A percentile compares a stretch with the other conserved stretches of the same genome.
Evolutionary conservation across 23 tunicate species (phyloP).

Genomic region (Botrylloides violaceus): DNA sequence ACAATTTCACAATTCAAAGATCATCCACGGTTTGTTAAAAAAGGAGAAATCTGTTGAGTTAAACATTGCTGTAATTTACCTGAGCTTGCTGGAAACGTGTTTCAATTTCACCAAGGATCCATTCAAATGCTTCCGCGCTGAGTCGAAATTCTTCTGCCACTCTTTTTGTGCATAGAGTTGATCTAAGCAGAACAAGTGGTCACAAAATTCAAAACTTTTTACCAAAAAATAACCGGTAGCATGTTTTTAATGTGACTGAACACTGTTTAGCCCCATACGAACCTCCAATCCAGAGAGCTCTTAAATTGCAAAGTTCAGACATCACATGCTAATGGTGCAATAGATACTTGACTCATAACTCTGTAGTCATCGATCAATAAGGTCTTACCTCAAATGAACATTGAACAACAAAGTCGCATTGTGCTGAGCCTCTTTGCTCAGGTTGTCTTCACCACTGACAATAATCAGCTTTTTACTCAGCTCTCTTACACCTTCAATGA

Average conservation of each 20-base stretch:
- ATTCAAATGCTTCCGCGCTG: slow-evolving; percentile 88
- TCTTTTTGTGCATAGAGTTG: slow-evolving; percentile 92
- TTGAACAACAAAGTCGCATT: slow-evolving; percentile 98
- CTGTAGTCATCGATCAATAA: neutral
- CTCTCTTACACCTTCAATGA: slow-evolving; percentile 86
- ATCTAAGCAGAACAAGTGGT: slow-evolving; percentile 32
- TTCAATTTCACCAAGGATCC: slow-evolving; percentile 98
- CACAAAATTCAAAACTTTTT: too few relatives aligned
- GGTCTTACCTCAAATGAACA: slow-evolving; percentile 90
- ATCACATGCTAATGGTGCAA: too few relatives aligned
- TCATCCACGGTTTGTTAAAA: too few relatives aligned
- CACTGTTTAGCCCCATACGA: too few relatives aligned
- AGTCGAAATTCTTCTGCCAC: slow-evolving; percentile 93
- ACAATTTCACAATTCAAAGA: neutral
- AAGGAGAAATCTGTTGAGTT: too few relatives aligned
- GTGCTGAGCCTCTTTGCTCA: slow-evolving; percentile 95
- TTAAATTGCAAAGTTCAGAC: too few relatives aligned
- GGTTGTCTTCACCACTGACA: slow-evolving; percentile 87
- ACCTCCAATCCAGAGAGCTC: too few relatives aligned
- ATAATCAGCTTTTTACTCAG: slow-evolving; percentile 85
- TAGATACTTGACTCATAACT: too few relatives aligned
- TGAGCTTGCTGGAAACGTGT: slow-evolving; percentile 94
- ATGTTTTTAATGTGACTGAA: too few relatives aligned
- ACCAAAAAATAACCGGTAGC: too few relatives aligned
- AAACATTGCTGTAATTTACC: slow-evolving; percentile 13